Evolutionary conservation across 2,888 invertebrate species (phyloP), one percentile per base, ranked within the genome.

Genomic region (Drosophila ustulata): DNA sequence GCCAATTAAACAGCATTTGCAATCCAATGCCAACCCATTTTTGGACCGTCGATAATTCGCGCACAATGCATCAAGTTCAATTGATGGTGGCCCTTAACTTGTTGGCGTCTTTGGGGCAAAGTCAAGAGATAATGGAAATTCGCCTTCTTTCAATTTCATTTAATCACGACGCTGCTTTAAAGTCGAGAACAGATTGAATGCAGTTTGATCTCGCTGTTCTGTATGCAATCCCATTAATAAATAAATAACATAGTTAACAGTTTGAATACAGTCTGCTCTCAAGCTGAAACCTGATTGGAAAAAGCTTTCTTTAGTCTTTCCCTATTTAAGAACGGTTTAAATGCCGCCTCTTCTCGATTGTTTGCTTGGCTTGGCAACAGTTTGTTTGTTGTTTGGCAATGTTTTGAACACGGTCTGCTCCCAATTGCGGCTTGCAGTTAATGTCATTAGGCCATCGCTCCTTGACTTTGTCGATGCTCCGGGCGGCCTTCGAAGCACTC

Each of bases 1-100:
- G 59, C 45, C 75, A 75, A 74, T 74, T 75, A 75, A 70, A 53
- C 41, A 13, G 13, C 18, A 55, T 61, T 59, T n/a, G 30, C 25
- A 23, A 47, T 37, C 45, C 43, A 28, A 41, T 11, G 5, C 11
- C 4, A 8, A 18, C 32, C 23, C 2, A 37, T n/a, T n/a, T 18
- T 11, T 23, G 23, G 32, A 25, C 23, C 23, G 6, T 25, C 23
- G 18, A 18, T 18, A 18, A 18, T 18, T 18, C 8, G 4, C 51
- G 6, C 4, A 37, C 34, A 37, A 34, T 45, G 18, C 18, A 18
- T 11, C 5, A 2, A 47, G 28, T 52, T 39, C 9, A 34, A 34
- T 34, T 34, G 11, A 3, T 32, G 34, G 11, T 11, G 34, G 34
- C 11, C 34, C 8, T 11, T 34, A 11, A 9, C 7, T 6, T 32